Percentiles rank a stretch among this genome's conserved stretches.
phyloP scores from a whole-genome alignment of 1,140 invertebrate species.

The Lepeophtheirus salmonis region DNA sequence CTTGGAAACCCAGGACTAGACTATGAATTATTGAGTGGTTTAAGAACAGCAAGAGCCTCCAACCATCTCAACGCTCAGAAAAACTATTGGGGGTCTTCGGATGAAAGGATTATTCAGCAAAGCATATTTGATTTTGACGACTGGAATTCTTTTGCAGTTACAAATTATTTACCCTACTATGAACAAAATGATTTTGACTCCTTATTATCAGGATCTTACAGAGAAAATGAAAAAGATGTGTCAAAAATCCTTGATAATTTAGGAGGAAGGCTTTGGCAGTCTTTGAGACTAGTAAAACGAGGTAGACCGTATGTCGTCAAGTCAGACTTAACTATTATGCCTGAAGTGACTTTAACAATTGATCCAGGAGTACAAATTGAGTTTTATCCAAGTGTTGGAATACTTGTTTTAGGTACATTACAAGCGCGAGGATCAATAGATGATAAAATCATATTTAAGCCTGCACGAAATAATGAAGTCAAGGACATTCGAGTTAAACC shows the following conservation, averaged over 20 bases:
- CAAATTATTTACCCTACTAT: conserved; percentile 68
- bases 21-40: conserved; percentile 81
- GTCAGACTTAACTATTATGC: conserved; percentile 91
- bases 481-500: not conserved
- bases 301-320: conserved; percentile 56
- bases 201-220: conserved; percentile 46
- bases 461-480: conserved; percentile 29
- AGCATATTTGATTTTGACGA: conserved; percentile 98
- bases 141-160: conserved; percentile 93
- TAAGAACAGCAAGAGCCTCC: conserved; percentile 64
- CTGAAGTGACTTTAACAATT: conserved; percentile 59
- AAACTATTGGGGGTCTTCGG: conserved; percentile 85
- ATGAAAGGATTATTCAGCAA: conserved; percentile 47
- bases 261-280: conserved; percentile 58
- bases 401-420: conserved; percentile 81
- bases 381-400: conserved; percentile 89
- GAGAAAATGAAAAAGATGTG: conserved; percentile 27
- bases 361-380: conserved; percentile 74
- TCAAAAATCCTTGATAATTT: conserved; percentile 42
- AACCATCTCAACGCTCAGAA: conserved; percentile 67
- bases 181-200: conserved; percentile 49
- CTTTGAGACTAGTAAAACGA: conserved; percentile 62
- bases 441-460: conserved; percentile 63
- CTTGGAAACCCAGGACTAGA: conserved; percentile 61
- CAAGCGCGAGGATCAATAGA: conserved; percentile 56